Conservation (phyloP, 1,140 invertebrate genomes). For the Trissolcus basalis region DNA sequence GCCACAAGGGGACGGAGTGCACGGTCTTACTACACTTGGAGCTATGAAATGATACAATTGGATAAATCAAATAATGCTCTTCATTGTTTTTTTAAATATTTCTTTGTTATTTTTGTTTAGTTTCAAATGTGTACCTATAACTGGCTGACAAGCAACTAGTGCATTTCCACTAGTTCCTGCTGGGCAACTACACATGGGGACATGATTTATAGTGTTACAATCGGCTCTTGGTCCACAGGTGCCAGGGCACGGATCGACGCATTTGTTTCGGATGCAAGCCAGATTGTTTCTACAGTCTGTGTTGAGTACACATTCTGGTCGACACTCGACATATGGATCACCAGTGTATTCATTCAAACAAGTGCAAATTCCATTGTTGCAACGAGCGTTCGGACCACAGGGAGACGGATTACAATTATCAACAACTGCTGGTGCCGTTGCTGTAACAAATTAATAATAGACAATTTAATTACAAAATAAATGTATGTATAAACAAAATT, state of each 20-base stretch:
- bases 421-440: not conserved
- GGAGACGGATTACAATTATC: conserved; percentile 20
- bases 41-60: conserved; percentile 15
- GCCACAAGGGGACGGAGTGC: conserved; percentile 83
- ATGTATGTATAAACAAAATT: too few species aligned
- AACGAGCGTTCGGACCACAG: conserved; percentile 78
- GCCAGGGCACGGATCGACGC: conserved; percentile 82
- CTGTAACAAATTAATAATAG: conserved; percentile 3
- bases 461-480: too few species aligned
- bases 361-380: conserved; percentile 74
- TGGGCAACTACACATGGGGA: conserved; percentile 81
- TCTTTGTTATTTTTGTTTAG: not conserved
- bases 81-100: not conserved
- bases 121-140: conserved; percentile 53
- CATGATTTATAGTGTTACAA: conserved; percentile 83
- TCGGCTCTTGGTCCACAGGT: conserved; percentile 81
- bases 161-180: conserved; percentile 82
- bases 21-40: conserved; percentile 76
- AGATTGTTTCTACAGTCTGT: conserved; percentile 80
- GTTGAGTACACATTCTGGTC: conserved; percentile 83
- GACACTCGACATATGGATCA: conserved; percentile 77
- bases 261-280: conserved; percentile 82
- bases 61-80: not conserved
- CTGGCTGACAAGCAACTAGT: conserved; percentile 77
- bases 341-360: conserved; percentile 74